Evolutionary conservation across 2,797 vertebrate species (phyloP).

Genomic region (Natrix natrix): DNA sequence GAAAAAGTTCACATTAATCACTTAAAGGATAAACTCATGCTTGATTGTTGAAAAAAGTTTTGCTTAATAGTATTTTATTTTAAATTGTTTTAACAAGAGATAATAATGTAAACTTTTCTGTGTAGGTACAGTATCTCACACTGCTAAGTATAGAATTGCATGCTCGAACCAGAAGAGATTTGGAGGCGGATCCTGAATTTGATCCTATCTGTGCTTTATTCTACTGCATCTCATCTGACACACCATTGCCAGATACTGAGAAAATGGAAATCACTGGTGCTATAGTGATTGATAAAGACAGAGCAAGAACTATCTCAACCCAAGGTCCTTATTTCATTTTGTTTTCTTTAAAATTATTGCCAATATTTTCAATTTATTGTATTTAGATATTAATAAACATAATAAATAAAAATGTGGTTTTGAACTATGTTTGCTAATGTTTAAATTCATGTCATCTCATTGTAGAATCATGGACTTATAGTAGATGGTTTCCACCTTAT

Average conservation of each 20-base stretch:
- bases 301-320: slow-evolving; percentile 61
- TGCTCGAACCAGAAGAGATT: slow-evolving; percentile 88
- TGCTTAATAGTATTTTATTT: background rate
- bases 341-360: slow-evolving; percentile 46
- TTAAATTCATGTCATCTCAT: slow-evolving; percentile 59
- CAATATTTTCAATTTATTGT: slow-evolving; percentile 49
- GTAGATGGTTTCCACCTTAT: slow-evolving; percentile 64
- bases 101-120: slow-evolving; percentile 38
- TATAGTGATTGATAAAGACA: slow-evolving; percentile 86
- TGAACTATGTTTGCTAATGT: slow-evolving; percentile 29
- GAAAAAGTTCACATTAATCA: background rate
- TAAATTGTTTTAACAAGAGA: background rate
- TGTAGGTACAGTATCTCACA: slow-evolving; percentile 90
- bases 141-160: slow-evolving; percentile 95
- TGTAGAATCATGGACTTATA: slow-evolving; percentile 44
- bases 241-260: slow-evolving; percentile 73
- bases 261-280: slow-evolving; percentile 82
- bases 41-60: background rate
- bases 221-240: slow-evolving; percentile 91
- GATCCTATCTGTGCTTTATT: slow-evolving; percentile 98
- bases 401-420: slow-evolving; percentile 35
- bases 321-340: slow-evolving; percentile 76
- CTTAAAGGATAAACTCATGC: background rate
- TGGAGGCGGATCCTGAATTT: slow-evolving; percentile 96
- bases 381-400: slow-evolving; percentile 59